These are phyloP conservation scores for Cranoglanis bouderius DNA, from an alignment of 2,113 vertebrate species.

Conservation along the genomic window DNA sequence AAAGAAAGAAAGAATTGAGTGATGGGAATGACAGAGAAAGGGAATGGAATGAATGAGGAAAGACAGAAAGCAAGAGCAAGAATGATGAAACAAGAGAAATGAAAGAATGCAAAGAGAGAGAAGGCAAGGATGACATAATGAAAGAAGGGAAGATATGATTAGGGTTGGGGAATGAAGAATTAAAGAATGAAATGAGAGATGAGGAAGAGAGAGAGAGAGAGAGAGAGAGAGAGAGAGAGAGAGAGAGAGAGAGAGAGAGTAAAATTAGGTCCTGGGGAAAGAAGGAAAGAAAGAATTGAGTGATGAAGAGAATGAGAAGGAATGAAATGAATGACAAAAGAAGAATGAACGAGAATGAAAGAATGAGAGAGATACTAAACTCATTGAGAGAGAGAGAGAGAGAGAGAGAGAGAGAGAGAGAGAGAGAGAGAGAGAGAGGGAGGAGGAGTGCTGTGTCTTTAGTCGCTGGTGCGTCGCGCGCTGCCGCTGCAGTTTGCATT, in stretches of 20 bases:
- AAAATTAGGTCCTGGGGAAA: not conserved
- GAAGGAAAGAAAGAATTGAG: not conserved
- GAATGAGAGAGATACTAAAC: not conserved
- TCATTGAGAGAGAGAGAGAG: not conserved
- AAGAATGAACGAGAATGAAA: not conserved
- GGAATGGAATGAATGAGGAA: not conserved
- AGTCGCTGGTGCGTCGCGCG: constrained; percentile 47
- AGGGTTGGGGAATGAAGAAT: too few relatives aligned
- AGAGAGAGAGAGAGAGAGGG: too few relatives aligned
- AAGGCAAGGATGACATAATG: not conserved
- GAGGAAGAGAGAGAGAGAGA: not conserved
- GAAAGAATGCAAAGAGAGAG: not conserved
- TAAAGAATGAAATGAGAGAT: not conserved
- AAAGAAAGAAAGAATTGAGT: not conserved
- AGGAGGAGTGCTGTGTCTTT: constrained; percentile 23
- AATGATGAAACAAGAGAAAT: not conserved
- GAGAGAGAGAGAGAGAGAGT: not conserved
- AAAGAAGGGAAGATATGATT: not conserved
- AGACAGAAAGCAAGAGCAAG: not conserved
- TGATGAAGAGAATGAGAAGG: not conserved
- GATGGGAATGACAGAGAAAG: not conserved
- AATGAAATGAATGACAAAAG: not conserved
- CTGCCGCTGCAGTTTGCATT: constrained; percentile 51
- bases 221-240: not conserved
- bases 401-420: not conserved